Evolutionary conservation across 2,113 vertebrate species (phyloP), one percentile per base, ranked within the genome.

Genomic region (Protobothrops flavoviridis): DNA sequence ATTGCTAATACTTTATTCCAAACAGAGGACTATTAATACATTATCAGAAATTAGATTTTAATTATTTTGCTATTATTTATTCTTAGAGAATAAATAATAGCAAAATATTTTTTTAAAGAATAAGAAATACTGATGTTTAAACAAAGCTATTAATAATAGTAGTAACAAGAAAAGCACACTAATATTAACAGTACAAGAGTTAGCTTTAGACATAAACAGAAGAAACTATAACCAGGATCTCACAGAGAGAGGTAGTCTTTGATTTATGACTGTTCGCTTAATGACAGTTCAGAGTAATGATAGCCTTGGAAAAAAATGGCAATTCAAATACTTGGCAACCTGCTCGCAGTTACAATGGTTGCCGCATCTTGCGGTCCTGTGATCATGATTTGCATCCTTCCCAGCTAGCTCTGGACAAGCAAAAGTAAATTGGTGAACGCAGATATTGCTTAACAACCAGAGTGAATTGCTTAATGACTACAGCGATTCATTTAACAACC

Each of bases 1-100:
- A 33, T 87, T 50, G 12, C 21, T 81, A 81, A 39, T 39, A 39
- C 89, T 91, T 94, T 93, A 24, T 90, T 89, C 59, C 24, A 88
- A 53, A 89, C 29, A 43, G 56, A 55, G 26, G 17, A 53, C 9
- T 87, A 61, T 52, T 88, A 53, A 4, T 61, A 92, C 6, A 50
- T 23, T 45, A 50, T 50, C 59, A 56, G 0, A 0, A 90, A 92
- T 53, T 91, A 85, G 29, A 64, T 48, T 93, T 93, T 0, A 0
- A 4, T 95, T 90, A 69, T 15, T 0, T 88, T 93, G 0, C 0
- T 64, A 43, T 20, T 85, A 57, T 93, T 93, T 92, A 29, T 5
- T 59, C 90, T 48, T 50, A 50, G 8, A 50, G 48, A 50, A 50
- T 50, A 50, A 50, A 50, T 50, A 50, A 50, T 50, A 50, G 48